A percentile compares a stretch with the other conserved stretches of the same genome.
Evolutionary conservation across 2,797 vertebrate genomes (phyloP).

Genomic region (Malurus leucopterus): DNA sequence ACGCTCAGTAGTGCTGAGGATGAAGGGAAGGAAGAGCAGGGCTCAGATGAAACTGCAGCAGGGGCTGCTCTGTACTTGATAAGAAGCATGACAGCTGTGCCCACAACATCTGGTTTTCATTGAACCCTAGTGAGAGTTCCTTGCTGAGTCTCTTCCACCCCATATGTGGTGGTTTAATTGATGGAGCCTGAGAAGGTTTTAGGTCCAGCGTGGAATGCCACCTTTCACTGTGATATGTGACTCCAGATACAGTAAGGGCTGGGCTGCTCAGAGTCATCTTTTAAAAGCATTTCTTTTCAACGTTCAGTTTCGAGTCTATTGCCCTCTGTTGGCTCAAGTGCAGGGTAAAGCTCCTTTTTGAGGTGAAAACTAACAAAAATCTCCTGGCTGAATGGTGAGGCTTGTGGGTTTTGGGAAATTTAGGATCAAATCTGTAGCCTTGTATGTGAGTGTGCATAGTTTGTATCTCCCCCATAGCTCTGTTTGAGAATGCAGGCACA

Average conservation of each 20-base stretch:
- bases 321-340: constrained; percentile 38
- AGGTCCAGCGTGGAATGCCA: constrained; percentile 10
- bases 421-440: background rate
- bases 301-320: constrained; percentile 35
- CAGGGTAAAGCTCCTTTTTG: background rate
- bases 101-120: constrained; percentile 54
- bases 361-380: constrained; percentile 9
- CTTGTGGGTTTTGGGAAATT: background rate
- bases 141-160: constrained; percentile 45
- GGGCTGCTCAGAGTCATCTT: background rate
- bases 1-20: background rate
- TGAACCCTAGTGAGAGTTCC: constrained; percentile 49
- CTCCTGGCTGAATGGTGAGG: background rate
- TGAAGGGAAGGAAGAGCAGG: constrained; percentile 38
- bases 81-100: constrained; percentile 43
- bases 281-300: constrained; percentile 25
- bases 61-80: constrained; percentile 31
- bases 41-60: constrained; percentile 27
- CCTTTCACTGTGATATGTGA: constrained; percentile 48
- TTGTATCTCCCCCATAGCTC: background rate
- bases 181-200: constrained; percentile 56
- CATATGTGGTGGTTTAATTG: constrained; percentile 59
- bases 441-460: background rate
- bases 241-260: constrained; percentile 34
- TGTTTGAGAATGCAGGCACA: background rate